Evolutionary conservation across 2,888 invertebrate species (phyloP).

Genomic region (Aphodius granarius): DNA sequence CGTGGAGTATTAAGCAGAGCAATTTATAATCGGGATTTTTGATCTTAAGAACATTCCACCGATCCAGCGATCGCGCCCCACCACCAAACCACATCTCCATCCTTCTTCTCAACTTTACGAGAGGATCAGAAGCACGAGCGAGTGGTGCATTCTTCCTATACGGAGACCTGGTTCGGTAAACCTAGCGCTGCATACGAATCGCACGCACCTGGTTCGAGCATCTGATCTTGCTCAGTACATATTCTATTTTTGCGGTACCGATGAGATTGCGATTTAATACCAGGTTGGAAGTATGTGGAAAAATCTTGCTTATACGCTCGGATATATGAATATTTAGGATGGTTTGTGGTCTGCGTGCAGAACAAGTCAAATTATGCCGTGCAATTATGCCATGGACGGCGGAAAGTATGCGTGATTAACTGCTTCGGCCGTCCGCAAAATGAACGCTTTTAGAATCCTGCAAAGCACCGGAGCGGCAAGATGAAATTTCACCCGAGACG

Average conservation of each 20-base stretch:
- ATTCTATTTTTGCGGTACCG: background rate
- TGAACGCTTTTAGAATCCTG: background rate
- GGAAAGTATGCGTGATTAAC: background rate
- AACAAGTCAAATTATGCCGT: background rate
- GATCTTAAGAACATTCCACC: constrained; percentile 26
- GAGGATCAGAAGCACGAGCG: too few species aligned
- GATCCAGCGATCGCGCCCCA: background rate
- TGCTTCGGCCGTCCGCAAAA: background rate
- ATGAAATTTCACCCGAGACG: background rate
- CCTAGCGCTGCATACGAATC: too few species aligned
- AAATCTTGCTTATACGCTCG: background rate
- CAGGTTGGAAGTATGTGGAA: background rate
- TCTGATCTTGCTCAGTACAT: background rate
- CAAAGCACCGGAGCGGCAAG: background rate
- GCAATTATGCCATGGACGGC: too few species aligned
- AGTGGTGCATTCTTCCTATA: too few species aligned
- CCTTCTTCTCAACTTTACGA: too few species aligned
- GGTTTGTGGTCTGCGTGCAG: background rate
- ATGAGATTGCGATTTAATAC: background rate
- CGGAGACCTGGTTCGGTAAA: too few species aligned
- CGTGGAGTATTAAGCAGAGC: constrained; percentile 46
- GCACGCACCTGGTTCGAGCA: too few species aligned
- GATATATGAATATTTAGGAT: background rate
- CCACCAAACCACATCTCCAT: background rate
- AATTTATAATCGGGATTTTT: constrained; percentile 40